Conservation (phyloP, 2,113 vertebrate species). For the Nothocercus nigrocapillus region DNA sequence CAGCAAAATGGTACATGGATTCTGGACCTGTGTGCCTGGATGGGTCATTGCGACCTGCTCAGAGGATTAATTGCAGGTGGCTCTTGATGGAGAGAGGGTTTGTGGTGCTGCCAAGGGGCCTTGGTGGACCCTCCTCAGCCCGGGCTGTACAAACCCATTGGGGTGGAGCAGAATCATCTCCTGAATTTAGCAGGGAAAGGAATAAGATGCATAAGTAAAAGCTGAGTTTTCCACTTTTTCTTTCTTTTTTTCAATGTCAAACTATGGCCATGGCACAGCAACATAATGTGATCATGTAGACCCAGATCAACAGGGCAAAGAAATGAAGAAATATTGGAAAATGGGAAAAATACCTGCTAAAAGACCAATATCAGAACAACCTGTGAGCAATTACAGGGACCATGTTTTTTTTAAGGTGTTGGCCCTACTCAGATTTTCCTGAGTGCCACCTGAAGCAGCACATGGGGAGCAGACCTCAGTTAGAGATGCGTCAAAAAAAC, state of each 20-base stretch:
- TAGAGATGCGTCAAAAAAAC: constrained; percentile 17
- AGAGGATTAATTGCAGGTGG: too few species aligned
- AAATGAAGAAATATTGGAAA: neutral
- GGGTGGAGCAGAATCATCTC: neutral
- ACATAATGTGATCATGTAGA: neutral
- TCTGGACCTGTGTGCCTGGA: too few species aligned
- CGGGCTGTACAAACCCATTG: neutral
- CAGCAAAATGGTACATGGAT: neutral
- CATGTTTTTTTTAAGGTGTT: neutral
- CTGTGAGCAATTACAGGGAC: neutral
- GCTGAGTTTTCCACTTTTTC: neutral
- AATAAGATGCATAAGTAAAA: neutral
- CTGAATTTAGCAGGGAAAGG: neutral
- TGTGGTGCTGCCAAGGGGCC: neutral
- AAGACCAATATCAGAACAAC: neutral
- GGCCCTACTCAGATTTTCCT: constrained; percentile 1
- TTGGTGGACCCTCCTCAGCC: neutral
- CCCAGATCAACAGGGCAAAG: neutral
- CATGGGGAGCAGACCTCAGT: neutral
- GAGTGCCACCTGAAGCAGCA: constrained; percentile 34
- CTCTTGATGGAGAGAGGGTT: neutral
- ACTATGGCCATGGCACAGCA: neutral
- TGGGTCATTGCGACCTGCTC: too few species aligned
- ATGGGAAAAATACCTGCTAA: neutral
- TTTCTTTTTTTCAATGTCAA: neutral